Base-by-base conservation (phyloP, 2,113 vertebrate species). In the Machaerirhynchus nigripectus region DNA sequence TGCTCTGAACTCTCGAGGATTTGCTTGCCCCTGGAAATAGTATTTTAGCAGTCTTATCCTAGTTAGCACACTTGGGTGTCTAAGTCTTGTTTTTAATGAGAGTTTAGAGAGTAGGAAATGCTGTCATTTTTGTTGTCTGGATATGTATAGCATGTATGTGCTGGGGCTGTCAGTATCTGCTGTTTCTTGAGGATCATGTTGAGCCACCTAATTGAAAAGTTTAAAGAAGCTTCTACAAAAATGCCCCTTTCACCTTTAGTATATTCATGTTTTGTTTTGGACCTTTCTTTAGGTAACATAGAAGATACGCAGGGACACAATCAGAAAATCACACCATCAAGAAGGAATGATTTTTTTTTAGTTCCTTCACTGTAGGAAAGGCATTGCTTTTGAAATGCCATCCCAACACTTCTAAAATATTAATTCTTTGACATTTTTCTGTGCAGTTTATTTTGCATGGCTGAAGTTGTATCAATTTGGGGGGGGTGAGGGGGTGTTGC, bases 401-500 rank as follows among this genome's bases (percentile, higher is more conserved):
- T 50, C 17, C 30, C 24, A 55, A 4, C 6, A 49, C 7, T 55
- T 80, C 26, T 16, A 28, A 67, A 81, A 84, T 21, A 47, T 44
- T 0, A 82, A 31, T 56, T 73, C 3, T 57, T 67, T 40, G 12
- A 13, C 5, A 30, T 75, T 87, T 74, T 87, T 67, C 31, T 49
- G 2, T 56, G 13, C 19, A 30, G 31, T 12, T 71, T 6, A 5
- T 85, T 93, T 82, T 82, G 23, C 19, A 6, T 42, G 9, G 55
- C 30, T 55, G 19, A 17, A 75, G 9, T 67, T 56, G 16, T 52
- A n/a, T 16, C 0, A 0, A 0, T 79, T 55, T 84, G 1, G 4
- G 40, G 16, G 3, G 2, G 2, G 0, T 0, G 2, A 2, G 0
- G 0, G 4, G 22, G 37, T n/a, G 47, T 6, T 73, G 27, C 30